Evolutionary conservation across 1,140 invertebrate genomes (phyloP).

Genomic region (Proales similis): DNA sequence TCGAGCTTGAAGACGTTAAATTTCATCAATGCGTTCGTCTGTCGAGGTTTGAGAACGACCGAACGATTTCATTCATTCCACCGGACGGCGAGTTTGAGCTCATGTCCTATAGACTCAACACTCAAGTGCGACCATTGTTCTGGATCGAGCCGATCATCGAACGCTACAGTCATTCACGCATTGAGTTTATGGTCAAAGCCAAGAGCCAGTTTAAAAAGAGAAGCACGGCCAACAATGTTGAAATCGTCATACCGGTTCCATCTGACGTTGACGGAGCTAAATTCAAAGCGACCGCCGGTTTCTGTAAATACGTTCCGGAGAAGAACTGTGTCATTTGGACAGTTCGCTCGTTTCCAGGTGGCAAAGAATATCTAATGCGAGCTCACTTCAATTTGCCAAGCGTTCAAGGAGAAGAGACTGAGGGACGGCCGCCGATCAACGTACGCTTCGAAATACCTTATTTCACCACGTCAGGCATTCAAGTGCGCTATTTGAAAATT

Average conservation of each 20-base stretch:
- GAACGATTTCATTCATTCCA: slow-evolving; percentile 96
- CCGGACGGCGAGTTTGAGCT: slow-evolving; percentile 99
- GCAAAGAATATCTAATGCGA: slow-evolving; percentile 97
- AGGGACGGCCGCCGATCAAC: slow-evolving; percentile 94
- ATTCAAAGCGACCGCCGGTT: slow-evolving; percentile 96
- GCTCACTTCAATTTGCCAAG: slow-evolving; percentile 98
- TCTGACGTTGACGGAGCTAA: slow-evolving; percentile 96
- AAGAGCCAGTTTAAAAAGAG: slow-evolving; percentile 96
- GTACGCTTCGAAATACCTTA: slow-evolving; percentile 99
- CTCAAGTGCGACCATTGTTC: slow-evolving; percentile 93
- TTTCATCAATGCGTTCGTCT: slow-evolving; percentile 98
- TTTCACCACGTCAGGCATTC: slow-evolving; percentile 97
- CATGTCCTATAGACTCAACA: slow-evolving; percentile 98
- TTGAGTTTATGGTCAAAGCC: slow-evolving; percentile 99
- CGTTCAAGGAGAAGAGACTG: slow-evolving; percentile 84
- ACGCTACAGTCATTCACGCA: slow-evolving; percentile 89
- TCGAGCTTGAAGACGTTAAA: slow-evolving; percentile 97
- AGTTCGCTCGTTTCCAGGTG: slow-evolving; percentile 98
- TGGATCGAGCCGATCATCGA: slow-evolving; percentile 99
- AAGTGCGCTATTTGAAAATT: slow-evolving; percentile 94
- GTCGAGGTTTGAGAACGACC: slow-evolving; percentile 93
- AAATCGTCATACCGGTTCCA: slow-evolving; percentile 97
- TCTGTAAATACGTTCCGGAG: slow-evolving; percentile 93
- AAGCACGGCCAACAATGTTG: slow-evolving; percentile 97
- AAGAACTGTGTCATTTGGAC: slow-evolving; percentile 97